A percentile compares a stretch with the other conserved stretches of the same genome.
Conservation (phyloP, 2,888 invertebrate genomes). For the Panorpa germanica region DNA sequence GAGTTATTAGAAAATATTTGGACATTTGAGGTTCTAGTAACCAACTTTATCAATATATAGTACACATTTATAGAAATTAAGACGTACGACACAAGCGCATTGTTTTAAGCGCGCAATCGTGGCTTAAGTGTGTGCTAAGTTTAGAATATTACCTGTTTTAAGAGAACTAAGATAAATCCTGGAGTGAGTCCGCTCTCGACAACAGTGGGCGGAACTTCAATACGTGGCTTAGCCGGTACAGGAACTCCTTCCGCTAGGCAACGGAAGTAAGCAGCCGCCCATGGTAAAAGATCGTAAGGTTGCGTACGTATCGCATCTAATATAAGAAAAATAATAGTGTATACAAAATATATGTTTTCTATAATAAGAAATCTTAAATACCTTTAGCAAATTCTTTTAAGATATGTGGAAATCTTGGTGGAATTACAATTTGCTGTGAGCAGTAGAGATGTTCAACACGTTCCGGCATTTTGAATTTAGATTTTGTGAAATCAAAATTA, state of each 20-base stretch:
- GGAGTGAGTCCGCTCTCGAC: constrained; percentile 58
- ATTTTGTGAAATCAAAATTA: no score
- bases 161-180: constrained; percentile 57
- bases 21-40: no score
- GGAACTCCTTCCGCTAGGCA: constrained; percentile 57
- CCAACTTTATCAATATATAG: no score
- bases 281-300: constrained; percentile 66
- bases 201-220: constrained; percentile 51
- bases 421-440: constrained; percentile 67
- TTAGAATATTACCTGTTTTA: constrained; percentile 56
- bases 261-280: constrained; percentile 70
- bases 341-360: constrained; percentile 1
- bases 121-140: constrained; percentile 15
- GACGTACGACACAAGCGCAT: no score
- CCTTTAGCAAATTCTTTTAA: constrained; percentile 72
- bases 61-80: no score
- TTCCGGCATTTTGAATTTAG: no score
- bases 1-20: no score
- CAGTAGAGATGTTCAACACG: no score
- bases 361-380: constrained; percentile 13
- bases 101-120: not conserved
- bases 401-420: constrained; percentile 64
- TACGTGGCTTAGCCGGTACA: constrained; percentile 61
- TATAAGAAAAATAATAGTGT: constrained; percentile 9
- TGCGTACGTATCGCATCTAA: constrained; percentile 75